Base-by-base conservation (phyloP, 2,113 vertebrate species). In the Corvus cornix region DNA sequence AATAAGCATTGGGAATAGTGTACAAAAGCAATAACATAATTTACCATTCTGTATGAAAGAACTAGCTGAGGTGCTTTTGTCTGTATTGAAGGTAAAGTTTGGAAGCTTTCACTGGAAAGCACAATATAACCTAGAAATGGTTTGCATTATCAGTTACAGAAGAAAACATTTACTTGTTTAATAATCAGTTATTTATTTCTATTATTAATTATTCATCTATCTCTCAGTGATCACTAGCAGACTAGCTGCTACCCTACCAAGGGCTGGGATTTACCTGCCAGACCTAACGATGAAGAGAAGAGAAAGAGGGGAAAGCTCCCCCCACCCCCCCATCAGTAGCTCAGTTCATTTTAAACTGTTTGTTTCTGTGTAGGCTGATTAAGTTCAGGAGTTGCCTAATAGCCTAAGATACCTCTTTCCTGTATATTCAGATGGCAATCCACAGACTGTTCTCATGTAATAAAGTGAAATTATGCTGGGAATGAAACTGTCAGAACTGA, bases 21-120 rank as follows among this genome's bases (percentile, higher is more conserved):
- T 89, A 94, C 95, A 96, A 97, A 96, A 95, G 95, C 90, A 97
- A 89, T 96, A 96, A 94, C 94, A 74, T 92, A 96, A 97, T 97
- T 97, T 97, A 90, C 59, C 91, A 97, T 97, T 97, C 97, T 9
- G 66, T 96, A 93, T 96, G 96, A 96, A 97, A 97, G 94, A 91
- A 56, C 94, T 83, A 90, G 96, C 90, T 95, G 73, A 95, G 60
- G 82, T 79, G 51, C 63, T 91, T 93, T 96, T 66, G 84, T 96
- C 79, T 94, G 55, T 27, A 51, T 59, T 97, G 88, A 95, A 92
- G 81, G 51, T 86, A 96, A 87, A 84, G n/a, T 93, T 95, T 95
- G 86, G 91, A 89, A 96, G 86, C 41, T 67, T 96, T 94, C 53
- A 31, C 72, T 81, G 84, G 87, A 88, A 97, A 95, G 63, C 46